Percentiles rank a stretch among this genome's conserved stretches.
Conservation (phyloP, 2,797 vertebrate genomes). For the Cossypha dichroa region DNA sequence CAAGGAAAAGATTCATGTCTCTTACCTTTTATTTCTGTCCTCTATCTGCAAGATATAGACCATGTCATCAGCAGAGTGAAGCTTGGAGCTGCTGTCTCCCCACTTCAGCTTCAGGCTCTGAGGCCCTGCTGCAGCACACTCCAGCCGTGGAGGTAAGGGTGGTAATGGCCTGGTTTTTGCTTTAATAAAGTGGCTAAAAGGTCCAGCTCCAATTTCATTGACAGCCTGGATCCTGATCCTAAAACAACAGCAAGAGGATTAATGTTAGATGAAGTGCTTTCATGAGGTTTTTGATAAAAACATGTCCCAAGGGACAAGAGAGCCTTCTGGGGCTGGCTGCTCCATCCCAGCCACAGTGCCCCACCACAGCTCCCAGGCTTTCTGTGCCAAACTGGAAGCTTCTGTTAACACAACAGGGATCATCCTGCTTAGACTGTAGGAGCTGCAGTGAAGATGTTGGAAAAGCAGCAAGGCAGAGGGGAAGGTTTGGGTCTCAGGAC, state of each 20-base stretch:
- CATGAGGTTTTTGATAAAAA: not conserved
- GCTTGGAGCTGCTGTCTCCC: conserved; percentile 88
- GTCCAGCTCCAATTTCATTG: conserved; percentile 91
- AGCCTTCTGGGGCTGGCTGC: not conserved
- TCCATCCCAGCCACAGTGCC: not conserved
- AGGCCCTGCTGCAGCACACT: conserved; percentile 92
- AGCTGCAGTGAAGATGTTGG: not conserved
- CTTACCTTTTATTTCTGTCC: conserved; percentile 93
- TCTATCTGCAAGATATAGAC: conserved; percentile 94
- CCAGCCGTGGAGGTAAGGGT: conserved; percentile 90
- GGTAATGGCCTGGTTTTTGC: conserved; percentile 91
- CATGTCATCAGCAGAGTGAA: conserved; percentile 81
- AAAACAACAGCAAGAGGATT: not conserved
- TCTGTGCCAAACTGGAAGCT: not conserved
- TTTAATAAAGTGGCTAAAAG: conserved; percentile 85
- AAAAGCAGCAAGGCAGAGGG: not conserved
- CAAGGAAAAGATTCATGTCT: not conserved
- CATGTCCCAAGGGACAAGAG: not conserved
- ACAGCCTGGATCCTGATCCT: conserved; percentile 94
- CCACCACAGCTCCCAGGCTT: not conserved
- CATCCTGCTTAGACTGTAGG: not conserved
- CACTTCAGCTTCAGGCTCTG: conserved; percentile 98
- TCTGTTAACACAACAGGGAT: not conserved
- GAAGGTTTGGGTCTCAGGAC: not conserved
- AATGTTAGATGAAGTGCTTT: not conserved